These are phyloP conservation scores for Dysmachus trigonus DNA, from an alignment of 2,888 invertebrate species.

Conservation along the genomic window DNA sequence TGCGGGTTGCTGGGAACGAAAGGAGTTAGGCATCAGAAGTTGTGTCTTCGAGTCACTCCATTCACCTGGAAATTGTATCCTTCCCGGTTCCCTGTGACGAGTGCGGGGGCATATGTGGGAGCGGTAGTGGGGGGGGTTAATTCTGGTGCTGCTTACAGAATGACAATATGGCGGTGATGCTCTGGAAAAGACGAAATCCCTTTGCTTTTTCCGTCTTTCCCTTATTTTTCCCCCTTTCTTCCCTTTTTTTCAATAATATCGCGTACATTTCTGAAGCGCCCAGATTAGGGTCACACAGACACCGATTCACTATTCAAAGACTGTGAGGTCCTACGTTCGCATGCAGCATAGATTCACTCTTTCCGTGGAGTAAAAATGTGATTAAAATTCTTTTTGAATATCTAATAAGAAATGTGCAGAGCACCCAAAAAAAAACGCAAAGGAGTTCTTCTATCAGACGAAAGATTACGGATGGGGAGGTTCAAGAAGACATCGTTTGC, in stretches of 20 bases:
- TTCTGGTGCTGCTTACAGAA: not conserved
- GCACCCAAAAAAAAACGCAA: not conserved
- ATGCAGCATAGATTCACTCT: not conserved
- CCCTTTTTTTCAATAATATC: not conserved
- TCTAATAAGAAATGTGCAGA: not conserved
- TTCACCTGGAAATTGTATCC: not conserved
- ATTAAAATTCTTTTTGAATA: slow-evolving; percentile 8
- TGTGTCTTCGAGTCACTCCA: not conserved
- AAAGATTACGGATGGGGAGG: not conserved
- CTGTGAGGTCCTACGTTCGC: not conserved
- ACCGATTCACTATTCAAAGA: not conserved
- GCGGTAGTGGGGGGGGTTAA: not conserved
- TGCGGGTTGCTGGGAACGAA: not conserved
- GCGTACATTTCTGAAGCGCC: not conserved
- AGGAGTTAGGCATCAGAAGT: slow-evolving; percentile 12
- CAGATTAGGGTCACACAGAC: not conserved
- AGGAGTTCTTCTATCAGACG: not conserved
- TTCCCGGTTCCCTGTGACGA: not conserved
- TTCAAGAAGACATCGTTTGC: not conserved
- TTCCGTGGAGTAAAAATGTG: not conserved
- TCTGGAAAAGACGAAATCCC: not conserved
- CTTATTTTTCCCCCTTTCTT: not conserved
- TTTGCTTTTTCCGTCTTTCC: not conserved
- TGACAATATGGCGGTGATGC: not conserved
- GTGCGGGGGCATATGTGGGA: not conserved